Evolutionary conservation across 1,140 invertebrate species (phyloP).

Genomic region (Phocides pigmalion): DNA sequence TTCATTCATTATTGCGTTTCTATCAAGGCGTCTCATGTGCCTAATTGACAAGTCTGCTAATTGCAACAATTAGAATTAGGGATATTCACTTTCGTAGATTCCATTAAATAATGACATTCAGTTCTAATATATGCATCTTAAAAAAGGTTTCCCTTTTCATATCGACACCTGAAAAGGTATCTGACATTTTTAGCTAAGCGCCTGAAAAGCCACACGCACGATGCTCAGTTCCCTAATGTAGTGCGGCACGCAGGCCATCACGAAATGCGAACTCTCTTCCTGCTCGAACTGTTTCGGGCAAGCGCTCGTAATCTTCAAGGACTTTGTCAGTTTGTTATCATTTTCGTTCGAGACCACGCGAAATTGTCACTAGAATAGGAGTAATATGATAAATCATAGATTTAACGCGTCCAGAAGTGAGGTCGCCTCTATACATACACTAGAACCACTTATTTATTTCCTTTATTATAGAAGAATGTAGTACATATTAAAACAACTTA

Average conservation of each 20-base stretch:
- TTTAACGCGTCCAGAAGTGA: neutral
- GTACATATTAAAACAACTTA: too few species aligned
- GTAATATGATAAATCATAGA: constrained; percentile 4
- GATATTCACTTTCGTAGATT: too few species aligned
- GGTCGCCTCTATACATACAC: neutral
- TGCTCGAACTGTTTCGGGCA: constrained; percentile 41
- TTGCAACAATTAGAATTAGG: too few species aligned
- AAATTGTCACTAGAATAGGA: constrained; percentile 13
- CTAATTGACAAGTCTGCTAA: too few species aligned
- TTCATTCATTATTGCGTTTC: too few species aligned
- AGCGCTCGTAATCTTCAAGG: constrained; percentile 58
- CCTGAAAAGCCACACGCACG: constrained; percentile 53
- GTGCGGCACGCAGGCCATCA: constrained; percentile 45
- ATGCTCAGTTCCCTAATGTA: constrained; percentile 44
- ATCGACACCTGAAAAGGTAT: constrained; percentile 36
- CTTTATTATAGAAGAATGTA: too few species aligned
- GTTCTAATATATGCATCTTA: neutral
- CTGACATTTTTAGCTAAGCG: constrained; percentile 50
- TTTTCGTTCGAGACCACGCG: constrained; percentile 36
- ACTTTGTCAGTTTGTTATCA: constrained; percentile 40
- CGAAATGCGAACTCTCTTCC: constrained; percentile 47
- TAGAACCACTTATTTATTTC: too few species aligned
- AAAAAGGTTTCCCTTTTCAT: neutral
- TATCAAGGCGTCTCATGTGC: too few species aligned
- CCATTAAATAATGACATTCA: too few species aligned